phyloP scores from a whole-genome alignment of 2,888 invertebrate species.

The Coelinius sp. region DNA sequence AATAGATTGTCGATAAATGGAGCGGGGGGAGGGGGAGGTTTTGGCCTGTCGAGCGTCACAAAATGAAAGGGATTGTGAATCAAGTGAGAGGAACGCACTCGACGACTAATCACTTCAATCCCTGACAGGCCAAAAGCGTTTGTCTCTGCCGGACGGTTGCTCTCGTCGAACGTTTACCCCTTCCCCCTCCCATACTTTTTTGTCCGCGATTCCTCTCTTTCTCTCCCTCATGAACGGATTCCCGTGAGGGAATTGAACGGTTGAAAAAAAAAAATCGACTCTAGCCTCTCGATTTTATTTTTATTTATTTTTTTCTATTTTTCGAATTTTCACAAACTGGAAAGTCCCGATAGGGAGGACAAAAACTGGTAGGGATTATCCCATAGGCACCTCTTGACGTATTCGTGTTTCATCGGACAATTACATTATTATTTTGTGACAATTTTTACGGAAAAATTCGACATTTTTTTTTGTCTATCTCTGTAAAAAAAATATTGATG shows the following conservation, averaged over 20 bases:
- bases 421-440: background rate
- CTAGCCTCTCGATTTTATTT: background rate
- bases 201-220: background rate
- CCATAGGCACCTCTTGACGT: background rate
- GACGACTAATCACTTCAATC: conserved; percentile 51
- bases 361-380: conserved; percentile 6
- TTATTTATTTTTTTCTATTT: background rate
- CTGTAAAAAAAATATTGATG: background rate
- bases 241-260: background rate
- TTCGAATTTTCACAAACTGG: background rate
- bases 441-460: background rate
- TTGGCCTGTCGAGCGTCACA: conserved; percentile 9
- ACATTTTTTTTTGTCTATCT: background rate
- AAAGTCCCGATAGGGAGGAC: conserved; percentile 9
- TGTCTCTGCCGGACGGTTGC: conserved; percentile 46
- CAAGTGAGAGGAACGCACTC: conserved; percentile 36
- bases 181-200: background rate
- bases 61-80: conserved; percentile 31
- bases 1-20: background rate
- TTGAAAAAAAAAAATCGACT: background rate
- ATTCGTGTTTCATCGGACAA: background rate
- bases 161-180: conserved; percentile 13
- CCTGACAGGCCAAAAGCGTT: conserved; percentile 45
- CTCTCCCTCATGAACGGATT: background rate
- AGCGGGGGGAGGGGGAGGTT: background rate